A percentile compares a stretch with the other conserved stretches of the same genome.
Evolutionary conservation across 2,113 vertebrate genomes (phyloP).

Genomic region (Sebastes fasciatus): DNA sequence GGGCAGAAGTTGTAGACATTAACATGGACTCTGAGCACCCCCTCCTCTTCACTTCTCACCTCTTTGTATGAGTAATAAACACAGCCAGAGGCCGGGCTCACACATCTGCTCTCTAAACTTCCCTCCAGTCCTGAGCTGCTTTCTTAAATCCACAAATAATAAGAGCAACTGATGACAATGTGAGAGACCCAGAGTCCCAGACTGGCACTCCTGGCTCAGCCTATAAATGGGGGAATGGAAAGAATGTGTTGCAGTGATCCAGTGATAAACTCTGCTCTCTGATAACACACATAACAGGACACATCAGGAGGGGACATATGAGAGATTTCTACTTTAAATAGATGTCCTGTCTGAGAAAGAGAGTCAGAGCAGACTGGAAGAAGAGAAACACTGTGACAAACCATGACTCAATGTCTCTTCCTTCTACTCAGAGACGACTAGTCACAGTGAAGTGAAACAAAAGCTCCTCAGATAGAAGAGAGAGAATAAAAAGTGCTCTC

Average conservation of each 20-base stretch:
- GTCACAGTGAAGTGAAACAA: too few relatives aligned
- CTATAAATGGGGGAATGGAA: slow-evolving; percentile 54
- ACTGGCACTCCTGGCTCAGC: background rate
- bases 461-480: background rate
- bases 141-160: background rate
- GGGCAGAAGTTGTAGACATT: background rate
- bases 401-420: slow-evolving; percentile 1
- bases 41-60: slow-evolving; percentile 31
- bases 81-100: background rate
- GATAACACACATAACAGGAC: slow-evolving; percentile 3
- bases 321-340: background rate
- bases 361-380: background rate
- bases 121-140: background rate
- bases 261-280: slow-evolving; percentile 39
- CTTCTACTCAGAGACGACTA: background rate
- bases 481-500: background rate
- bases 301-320: background rate
- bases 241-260: slow-evolving; percentile 46
- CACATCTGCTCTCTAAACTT: background rate
- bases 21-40: background rate
- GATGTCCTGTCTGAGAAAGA: background rate
- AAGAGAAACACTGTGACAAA: slow-evolving; percentile 14
- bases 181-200: too few relatives aligned
- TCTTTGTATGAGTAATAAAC: slow-evolving; percentile 42
- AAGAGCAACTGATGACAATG: background rate